These are phyloP conservation scores for Amblyopsis hoosieri DNA, from an alignment of 2,797 vertebrate species.

Conservation along the genomic window DNA sequence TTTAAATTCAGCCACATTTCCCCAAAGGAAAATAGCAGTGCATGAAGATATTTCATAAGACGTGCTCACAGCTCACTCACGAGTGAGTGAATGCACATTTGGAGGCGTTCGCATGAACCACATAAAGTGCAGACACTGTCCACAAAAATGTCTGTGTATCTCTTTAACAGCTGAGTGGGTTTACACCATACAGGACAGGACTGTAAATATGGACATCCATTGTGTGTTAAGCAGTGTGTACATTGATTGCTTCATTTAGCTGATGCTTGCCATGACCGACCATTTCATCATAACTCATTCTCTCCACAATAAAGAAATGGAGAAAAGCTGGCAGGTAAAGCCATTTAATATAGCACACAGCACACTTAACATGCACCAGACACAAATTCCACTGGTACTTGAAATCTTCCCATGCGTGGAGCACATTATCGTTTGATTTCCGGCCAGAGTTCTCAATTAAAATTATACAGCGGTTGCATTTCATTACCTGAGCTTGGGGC, in stretches of 20 bases:
- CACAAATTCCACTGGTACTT: slow-evolving; percentile 73
- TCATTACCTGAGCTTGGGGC: slow-evolving; percentile 80
- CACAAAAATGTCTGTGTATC: slow-evolving; percentile 26
- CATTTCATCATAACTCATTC: slow-evolving; percentile 67
- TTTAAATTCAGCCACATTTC: neutral
- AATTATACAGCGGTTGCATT: slow-evolving; percentile 82
- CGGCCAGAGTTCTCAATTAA: slow-evolving; percentile 83
- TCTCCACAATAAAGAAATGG: slow-evolving; percentile 77
- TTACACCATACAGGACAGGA: slow-evolving; percentile 70
- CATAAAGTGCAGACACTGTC: neutral
- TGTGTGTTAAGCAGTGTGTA: slow-evolving; percentile 71
- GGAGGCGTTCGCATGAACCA: neutral
- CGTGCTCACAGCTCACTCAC: too few species aligned
- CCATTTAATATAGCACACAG: slow-evolving; percentile 58
- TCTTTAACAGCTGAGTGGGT: slow-evolving; percentile 65
- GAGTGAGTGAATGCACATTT: too few species aligned
- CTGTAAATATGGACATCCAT: slow-evolving; percentile 74
- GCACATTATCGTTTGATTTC: slow-evolving; percentile 81
- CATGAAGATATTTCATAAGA: too few species aligned
- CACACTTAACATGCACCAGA: slow-evolving; percentile 64
- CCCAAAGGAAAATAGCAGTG: neutral
- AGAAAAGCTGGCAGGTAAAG: slow-evolving; percentile 59
- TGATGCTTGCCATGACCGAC: slow-evolving; percentile 72
- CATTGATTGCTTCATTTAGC: slow-evolving; percentile 74
- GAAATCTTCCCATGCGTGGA: slow-evolving; percentile 77